Evolutionary conservation across 2,113 vertebrate genomes (phyloP), one percentile per base, ranked within the genome.

Genomic region (Alligator mississippiensis): DNA sequence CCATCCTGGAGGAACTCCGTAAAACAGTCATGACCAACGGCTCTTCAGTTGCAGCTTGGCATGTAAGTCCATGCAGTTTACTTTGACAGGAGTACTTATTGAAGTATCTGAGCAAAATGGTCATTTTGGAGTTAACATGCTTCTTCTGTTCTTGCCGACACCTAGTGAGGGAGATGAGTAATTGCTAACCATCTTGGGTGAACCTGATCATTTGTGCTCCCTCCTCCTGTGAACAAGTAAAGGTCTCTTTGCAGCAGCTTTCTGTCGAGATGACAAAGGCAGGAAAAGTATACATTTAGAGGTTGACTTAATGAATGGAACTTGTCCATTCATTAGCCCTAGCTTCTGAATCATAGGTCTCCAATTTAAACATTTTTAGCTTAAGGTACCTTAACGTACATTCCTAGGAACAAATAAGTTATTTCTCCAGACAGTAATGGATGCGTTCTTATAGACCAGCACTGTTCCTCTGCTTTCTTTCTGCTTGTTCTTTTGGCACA

Each of bases 1-100:
- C 95, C 1, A 94, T 99, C 13, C 95, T 99, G 79, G 98, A 99
- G 89, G 99, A 99, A 87, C 98, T 99, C 21, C 98, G 82, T 74
- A 98, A 98, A 85, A 95, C 98, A 1, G 99, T 99, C 75, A 97
- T 98, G 96, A 96, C 97, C 94, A 99, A 98, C 92, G 98, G 98
- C 22, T 93, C 98, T n/a, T 99, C 98, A 55, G 87, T 98, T 68
- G 97, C 98, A 11, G 99, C 98, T 3, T 99, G 99, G 99, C 99
- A 99, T 58, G 99, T 99, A 97, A 97, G 98, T 97, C 16, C 47
- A 47, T 47, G 47, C 2, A 47, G 47, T 47, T 47, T 47, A 47
- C 47, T 47, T 47, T 47, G 47, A 47, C 47, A 47, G 47, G 47
- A 47, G 47, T 47, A 47, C 61, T 63, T 62, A 62, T 55, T 22